phyloP scores from a whole-genome alignment of 2,113 vertebrate genomes.

The Brachypteracias leptosomus region DNA sequence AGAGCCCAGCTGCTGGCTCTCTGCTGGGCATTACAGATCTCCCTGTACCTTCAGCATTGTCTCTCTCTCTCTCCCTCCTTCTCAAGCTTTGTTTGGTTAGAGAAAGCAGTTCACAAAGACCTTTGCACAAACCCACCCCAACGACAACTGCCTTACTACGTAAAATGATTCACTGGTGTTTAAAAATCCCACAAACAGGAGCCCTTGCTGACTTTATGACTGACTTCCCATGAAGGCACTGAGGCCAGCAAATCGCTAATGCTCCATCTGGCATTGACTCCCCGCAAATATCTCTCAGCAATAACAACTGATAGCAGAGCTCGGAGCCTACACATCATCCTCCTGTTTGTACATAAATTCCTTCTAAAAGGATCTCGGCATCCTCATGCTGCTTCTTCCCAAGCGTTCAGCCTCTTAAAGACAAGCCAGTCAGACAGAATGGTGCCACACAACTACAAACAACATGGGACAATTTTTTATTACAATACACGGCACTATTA shows the following conservation, averaged over 20 bases:
- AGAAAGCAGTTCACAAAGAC: not conserved
- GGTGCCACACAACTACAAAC: slow-evolving; percentile 45
- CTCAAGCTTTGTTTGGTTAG: slow-evolving; percentile 4
- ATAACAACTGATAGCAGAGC: slow-evolving; percentile 64
- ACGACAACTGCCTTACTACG: not conserved
- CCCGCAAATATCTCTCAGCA: slow-evolving; percentile 46
- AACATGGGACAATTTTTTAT: slow-evolving; percentile 59
- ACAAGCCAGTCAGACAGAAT: slow-evolving; percentile 56
- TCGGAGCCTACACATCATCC: slow-evolving; percentile 44
- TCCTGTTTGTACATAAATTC: slow-evolving; percentile 65
- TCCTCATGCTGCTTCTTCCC: slow-evolving; percentile 17
- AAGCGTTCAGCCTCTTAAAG: slow-evolving; percentile 4
- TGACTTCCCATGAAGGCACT: slow-evolving; percentile 45
- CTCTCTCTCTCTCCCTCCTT: not conserved
- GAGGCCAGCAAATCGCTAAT: slow-evolving; percentile 45
- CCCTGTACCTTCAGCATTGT: not conserved
- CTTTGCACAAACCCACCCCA: slow-evolving; percentile 5
- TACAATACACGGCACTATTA: slow-evolving; percentile 32
- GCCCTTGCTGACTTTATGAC: slow-evolving; percentile 23
- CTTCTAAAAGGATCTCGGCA: slow-evolving; percentile 49
- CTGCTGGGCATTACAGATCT: not conserved
- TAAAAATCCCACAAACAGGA: slow-evolving; percentile 57
- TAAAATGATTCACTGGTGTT: slow-evolving; percentile 57
- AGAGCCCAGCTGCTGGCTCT: not conserved
- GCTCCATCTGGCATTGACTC: slow-evolving; percentile 44